A percentile compares a stretch with the other conserved stretches of the same genome.
Conservation (phyloP, 2,113 vertebrate genomes). For the Ameiurus melas region DNA sequence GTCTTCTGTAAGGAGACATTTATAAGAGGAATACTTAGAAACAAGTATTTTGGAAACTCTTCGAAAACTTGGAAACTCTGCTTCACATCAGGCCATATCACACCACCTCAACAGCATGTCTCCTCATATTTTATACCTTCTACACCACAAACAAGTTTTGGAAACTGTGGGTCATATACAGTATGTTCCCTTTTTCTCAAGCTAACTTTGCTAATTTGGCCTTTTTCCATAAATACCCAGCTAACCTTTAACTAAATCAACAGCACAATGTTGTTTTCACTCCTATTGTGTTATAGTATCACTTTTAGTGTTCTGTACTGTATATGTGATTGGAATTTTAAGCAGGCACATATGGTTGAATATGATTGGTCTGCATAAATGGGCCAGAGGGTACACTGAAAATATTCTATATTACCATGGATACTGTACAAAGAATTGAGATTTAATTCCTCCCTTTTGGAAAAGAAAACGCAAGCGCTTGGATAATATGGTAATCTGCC, state of each 20-base stretch:
- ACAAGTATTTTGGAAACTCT: not conserved
- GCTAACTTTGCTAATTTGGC: not conserved
- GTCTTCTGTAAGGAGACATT: not conserved
- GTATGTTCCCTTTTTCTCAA: not conserved
- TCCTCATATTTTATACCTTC: not conserved
- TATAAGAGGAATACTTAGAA: not conserved
- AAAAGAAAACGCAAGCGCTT: slow-evolving; percentile 18
- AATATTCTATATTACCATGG: not conserved
- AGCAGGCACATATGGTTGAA: slow-evolving; percentile 13
- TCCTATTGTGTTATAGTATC: not conserved
- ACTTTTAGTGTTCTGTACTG: slow-evolving; percentile 17
- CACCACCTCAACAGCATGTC: not conserved
- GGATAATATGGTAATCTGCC: slow-evolving; percentile 54
- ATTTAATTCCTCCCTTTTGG: slow-evolving; percentile 35
- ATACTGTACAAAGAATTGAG: slow-evolving; percentile 20
- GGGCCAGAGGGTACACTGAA: slow-evolving; percentile 23
- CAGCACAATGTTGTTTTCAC: not conserved
- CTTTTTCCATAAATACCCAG: not conserved
- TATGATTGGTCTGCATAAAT: slow-evolving; percentile 9
- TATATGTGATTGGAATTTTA: slow-evolving; percentile 34
- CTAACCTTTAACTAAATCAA: not conserved
- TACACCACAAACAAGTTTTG: not conserved
- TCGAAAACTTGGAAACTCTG: not conserved
- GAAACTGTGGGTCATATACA: not conserved
- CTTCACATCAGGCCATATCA: not conserved